Percentiles rank a stretch among this genome's conserved stretches.
phyloP scores from a whole-genome alignment of 2,888 invertebrate genomes.

The Acleris sparsana region DNA sequence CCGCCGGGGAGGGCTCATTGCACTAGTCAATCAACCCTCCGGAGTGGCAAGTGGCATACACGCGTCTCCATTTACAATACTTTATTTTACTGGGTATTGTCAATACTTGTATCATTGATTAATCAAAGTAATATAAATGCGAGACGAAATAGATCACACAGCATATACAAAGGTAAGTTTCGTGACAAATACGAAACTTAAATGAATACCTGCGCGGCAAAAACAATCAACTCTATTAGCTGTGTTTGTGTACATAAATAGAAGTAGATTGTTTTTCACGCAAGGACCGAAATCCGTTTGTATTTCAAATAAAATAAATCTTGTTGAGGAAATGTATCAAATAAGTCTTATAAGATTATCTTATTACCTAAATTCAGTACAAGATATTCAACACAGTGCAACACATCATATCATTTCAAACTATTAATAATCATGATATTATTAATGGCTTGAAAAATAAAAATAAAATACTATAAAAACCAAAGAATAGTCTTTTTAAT shows the following conservation, averaged over 20 bases:
- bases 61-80: background rate
- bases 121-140: background rate
- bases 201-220: background rate
- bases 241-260: background rate
- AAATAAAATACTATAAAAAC: background rate
- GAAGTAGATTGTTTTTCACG: background rate
- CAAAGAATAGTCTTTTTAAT: constrained; percentile 1
- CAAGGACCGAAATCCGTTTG: background rate
- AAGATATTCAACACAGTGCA: constrained; percentile 7
- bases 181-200: background rate
- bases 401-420: background rate
- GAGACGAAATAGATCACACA: constrained; percentile 7
- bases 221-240: background rate
- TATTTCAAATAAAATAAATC: background rate
- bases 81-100: too few species aligned
- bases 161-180: background rate
- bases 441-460: background rate
- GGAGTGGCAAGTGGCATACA: constrained; percentile 15
- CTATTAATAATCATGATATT: background rate
- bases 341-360: background rate
- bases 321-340: constrained; percentile 2
- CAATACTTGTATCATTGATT: background rate
- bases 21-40: constrained; percentile 41
- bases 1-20: constrained; percentile 52
- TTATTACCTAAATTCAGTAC: background rate